Conservation (phyloP, 1,140 invertebrate species). For the Plodia interpunctella region DNA sequence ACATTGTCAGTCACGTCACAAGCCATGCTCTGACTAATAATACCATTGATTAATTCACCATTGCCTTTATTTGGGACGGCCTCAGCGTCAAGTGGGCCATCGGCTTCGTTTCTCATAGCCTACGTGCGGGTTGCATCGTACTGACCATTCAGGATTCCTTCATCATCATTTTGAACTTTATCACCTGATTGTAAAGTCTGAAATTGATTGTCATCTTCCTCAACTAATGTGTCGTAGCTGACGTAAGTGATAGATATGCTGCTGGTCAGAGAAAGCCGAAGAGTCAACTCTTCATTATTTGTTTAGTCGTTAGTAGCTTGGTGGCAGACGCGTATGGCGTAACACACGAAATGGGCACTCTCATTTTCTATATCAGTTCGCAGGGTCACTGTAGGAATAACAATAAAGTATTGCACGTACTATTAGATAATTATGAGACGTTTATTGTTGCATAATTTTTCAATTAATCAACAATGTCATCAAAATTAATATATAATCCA, state of each 20-base stretch:
- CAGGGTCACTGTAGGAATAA: not conserved
- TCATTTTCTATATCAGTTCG: constrained; percentile 9
- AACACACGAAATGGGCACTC: constrained; percentile 15
- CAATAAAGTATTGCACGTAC: not conserved
- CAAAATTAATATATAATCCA: too few species aligned
- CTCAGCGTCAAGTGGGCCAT: constrained; percentile 33
- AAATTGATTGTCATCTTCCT: constrained; percentile 15
- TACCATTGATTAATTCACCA: constrained; percentile 28
- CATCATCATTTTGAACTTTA: constrained; percentile 14
- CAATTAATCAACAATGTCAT: not conserved
- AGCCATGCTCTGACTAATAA: constrained; percentile 22
- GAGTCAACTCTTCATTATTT: constrained; percentile 8
- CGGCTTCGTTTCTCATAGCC: constrained; percentile 25
- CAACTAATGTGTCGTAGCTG: constrained; percentile 12
- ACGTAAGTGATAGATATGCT: constrained; percentile 33
- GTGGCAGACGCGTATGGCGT: not conserved
- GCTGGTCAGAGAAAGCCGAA: constrained; percentile 18
- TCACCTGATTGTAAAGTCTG: constrained; percentile 20
- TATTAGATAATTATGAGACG: not conserved
- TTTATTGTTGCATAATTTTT: not conserved
- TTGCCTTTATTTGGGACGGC: constrained; percentile 35
- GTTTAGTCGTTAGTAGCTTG: constrained; percentile 9
- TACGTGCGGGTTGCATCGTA: constrained; percentile 25
- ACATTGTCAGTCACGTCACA: constrained; percentile 10
- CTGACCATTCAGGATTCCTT: constrained; percentile 1